Evolutionary conservation across 2,888 invertebrate species (phyloP), one percentile per base, ranked within the genome.

Genomic region (Lottia scabra): DNA sequence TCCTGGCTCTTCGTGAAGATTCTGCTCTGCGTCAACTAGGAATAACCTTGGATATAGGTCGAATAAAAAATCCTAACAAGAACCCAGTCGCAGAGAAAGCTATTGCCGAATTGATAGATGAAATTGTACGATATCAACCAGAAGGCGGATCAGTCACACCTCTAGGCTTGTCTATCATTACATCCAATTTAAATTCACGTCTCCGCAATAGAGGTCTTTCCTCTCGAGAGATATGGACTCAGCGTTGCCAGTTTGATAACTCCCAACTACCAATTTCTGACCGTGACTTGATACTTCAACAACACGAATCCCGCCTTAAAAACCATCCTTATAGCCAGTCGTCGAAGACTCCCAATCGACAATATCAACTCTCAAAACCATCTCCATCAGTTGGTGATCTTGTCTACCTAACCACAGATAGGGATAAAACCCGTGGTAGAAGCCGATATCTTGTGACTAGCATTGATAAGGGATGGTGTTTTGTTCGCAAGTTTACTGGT

Each of bases 51-150:
- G n/a, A n/a, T n/a, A n/a, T n/a, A n/a, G n/a, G n/a, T n/a, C n/a
- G n/a, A n/a, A n/a, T n/a, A n/a, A n/a, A n/a, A n/a, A n/a, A n/a
- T n/a, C n/a, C n/a, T n/a, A n/a, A n/a, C n/a, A n/a, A n/a, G n/a
- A n/a, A n/a, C n/a, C n/a, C n/a, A n/a, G n/a, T n/a, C n/a, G n/a
- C n/a, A n/a, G n/a, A n/a, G n/a, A n/a, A n/a, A n/a, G 80, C 80
- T 23, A 72, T 83, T n/a, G 73, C 71, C 23, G 82, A 84, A 71
- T 68, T 83, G 8, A 75, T 76, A 64, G 72, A 71, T 46, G 80
- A n/a, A n/a, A n/a, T n/a, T n/a, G n/a, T n/a, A n/a, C n/a, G n/a
- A n/a, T 82, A 69, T 64, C 81, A 10, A 63, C 81, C 30, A 30
- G 30, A 30, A 30, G 30, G 78, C 1, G 70, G 76, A 38, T n/a